Percentiles rank a stretch among this genome's conserved stretches.
phyloP scores from a whole-genome alignment of 2,888 invertebrate species.

The Cristatella mucedo region DNA sequence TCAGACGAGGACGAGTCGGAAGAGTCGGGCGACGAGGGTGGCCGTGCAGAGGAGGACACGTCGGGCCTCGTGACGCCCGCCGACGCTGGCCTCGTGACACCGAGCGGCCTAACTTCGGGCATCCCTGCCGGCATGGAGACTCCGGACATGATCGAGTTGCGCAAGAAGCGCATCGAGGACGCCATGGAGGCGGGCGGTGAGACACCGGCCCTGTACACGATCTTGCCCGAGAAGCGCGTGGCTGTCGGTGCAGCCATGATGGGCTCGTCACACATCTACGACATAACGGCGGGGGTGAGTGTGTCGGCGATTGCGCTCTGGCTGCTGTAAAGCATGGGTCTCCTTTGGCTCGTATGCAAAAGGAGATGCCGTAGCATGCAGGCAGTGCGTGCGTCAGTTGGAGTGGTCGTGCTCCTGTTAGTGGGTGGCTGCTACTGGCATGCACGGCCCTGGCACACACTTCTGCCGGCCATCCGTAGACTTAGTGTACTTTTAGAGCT shows the following conservation, averaged over 20 bases:
- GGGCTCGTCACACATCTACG: conserved; percentile 93
- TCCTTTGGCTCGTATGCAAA: no score
- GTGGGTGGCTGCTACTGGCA: no score
- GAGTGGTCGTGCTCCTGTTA: no score
- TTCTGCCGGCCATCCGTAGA: no score
- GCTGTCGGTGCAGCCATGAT: conserved; percentile 62
- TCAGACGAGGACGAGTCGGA: conserved; percentile 43
- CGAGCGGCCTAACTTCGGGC: conserved; percentile 71
- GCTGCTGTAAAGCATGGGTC: no score
- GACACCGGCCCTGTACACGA: conserved; percentile 82
- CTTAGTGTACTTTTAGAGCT: no score
- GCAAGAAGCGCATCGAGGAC: conserved; percentile 87
- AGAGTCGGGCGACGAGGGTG: conserved; percentile 14
- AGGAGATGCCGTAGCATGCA: no score
- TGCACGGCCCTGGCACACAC: no score
- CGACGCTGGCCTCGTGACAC: conserved; percentile 68
- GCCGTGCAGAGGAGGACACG: conserved; percentile 48
- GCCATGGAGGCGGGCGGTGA: conserved; percentile 84
- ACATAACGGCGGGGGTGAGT: conserved; percentile 51
- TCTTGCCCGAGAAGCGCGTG: conserved; percentile 75
- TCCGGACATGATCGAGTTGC: conserved; percentile 89
- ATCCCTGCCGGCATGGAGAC: conserved; percentile 92
- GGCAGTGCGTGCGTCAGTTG: no score
- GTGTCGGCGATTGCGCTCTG: no score
- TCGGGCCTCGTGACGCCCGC: conserved; percentile 80